Percentiles rank a stretch among this genome's conserved stretches.
Conservation (phyloP, 2,113 vertebrate species). For the Chaetodon auriga region DNA sequence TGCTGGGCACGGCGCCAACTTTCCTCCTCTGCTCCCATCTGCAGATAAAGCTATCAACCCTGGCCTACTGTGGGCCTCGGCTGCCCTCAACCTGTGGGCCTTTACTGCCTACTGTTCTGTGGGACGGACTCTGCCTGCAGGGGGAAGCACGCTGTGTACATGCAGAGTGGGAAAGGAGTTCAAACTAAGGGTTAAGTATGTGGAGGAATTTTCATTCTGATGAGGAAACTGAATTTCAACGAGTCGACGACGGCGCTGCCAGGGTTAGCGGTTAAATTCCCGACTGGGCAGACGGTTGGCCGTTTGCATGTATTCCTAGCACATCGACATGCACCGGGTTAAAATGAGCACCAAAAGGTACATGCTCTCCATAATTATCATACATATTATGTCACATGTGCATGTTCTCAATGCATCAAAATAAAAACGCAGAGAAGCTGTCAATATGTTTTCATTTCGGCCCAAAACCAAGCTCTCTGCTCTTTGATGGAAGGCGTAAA, state of each 20-base stretch:
- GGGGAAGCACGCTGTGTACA: not conserved
- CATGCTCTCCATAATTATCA: not conserved
- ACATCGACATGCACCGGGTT: conserved; percentile 18
- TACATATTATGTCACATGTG: not conserved
- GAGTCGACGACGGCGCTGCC: not conserved
- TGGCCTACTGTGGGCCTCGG: conserved; percentile 55
- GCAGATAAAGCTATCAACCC: conserved; percentile 63
- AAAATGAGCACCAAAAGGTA: conserved; percentile 12
- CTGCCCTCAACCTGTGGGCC: conserved; percentile 49
- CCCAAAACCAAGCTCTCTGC: not conserved
- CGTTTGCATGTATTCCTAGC: not conserved
- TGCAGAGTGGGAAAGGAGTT: conserved; percentile 14
- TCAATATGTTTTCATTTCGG: not conserved
- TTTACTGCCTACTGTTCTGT: conserved; percentile 44
- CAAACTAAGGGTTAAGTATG: conserved; percentile 53
- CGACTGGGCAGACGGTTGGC: not conserved
- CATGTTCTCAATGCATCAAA: not conserved
- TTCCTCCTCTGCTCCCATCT: conserved; percentile 55
- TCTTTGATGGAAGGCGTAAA: not conserved
- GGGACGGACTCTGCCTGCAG: conserved; percentile 16
- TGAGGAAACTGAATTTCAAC: conserved; percentile 47
- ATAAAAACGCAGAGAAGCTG: not conserved
- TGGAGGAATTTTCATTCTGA: conserved; percentile 34
- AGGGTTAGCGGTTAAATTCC: conserved; percentile 23
- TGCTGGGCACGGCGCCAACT: conserved; percentile 58